phyloP scores from a whole-genome alignment of 2,888 invertebrate genomes.

The Anthophora plumipes region DNA sequence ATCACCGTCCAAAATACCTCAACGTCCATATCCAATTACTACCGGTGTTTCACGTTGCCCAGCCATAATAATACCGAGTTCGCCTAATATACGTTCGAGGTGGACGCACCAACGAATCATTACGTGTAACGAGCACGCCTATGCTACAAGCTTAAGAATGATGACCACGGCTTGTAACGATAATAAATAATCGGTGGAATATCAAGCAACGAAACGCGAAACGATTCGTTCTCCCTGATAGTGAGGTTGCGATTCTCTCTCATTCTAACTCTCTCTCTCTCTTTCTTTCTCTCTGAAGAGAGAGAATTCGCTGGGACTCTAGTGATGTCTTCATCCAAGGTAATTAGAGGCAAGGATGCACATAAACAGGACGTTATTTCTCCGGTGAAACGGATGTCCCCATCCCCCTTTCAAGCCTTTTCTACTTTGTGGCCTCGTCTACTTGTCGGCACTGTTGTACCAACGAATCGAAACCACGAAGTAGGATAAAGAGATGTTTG shows the following conservation, averaged over 20 bases:
- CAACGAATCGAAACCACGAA: constrained; percentile 18
- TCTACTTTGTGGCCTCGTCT: constrained; percentile 23
- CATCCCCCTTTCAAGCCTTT: constrained; percentile 43
- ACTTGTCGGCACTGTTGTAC: constrained; percentile 13
- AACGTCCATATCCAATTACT: constrained; percentile 40
- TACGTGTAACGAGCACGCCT: constrained; percentile 64
- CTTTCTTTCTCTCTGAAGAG: not conserved
- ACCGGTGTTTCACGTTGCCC: constrained; percentile 28
- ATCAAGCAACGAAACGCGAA: constrained; percentile 60
- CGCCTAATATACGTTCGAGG: constrained; percentile 37
- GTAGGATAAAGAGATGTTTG: constrained; percentile 33
- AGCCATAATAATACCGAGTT: constrained; percentile 19
- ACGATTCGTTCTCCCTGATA: constrained; percentile 61
- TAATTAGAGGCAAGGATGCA: constrained; percentile 74
- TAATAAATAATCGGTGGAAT: constrained; percentile 70
- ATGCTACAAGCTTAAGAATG: constrained; percentile 59
- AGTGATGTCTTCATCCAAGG: constrained; percentile 72
- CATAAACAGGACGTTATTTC: constrained; percentile 70
- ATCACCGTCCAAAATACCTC: constrained; percentile 23
- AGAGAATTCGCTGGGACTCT: constrained; percentile 41
- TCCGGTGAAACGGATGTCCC: constrained; percentile 70
- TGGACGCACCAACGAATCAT: constrained; percentile 47
- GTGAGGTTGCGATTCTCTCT: constrained; percentile 26
- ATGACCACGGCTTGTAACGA: constrained; percentile 62
- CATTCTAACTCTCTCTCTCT: not conserved